Evolutionary conservation across 2,113 vertebrate genomes (phyloP).

Genomic region (Anoura caudifer): DNA sequence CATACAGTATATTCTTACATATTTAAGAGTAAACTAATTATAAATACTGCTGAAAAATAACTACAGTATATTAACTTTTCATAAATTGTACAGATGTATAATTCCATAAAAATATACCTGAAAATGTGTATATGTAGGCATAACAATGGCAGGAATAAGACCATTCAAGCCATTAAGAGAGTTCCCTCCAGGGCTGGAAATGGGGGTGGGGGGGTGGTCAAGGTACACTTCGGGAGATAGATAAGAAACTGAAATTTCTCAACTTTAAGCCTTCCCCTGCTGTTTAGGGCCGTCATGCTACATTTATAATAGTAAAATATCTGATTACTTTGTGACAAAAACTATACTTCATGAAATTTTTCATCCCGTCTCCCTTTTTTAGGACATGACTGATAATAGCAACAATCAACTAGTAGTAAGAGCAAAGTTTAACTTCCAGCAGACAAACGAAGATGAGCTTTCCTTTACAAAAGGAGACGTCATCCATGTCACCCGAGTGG

Average conservation of each 20-base stretch:
- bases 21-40: background rate
- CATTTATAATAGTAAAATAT: background rate
- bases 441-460: slow-evolving; percentile 98
- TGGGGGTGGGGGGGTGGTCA: too few relatives aligned
- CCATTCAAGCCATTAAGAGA: background rate
- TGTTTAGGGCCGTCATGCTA: too few relatives aligned
- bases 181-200: background rate
- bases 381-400: slow-evolving; percentile 99
- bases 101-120: background rate
- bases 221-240: background rate
- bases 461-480: slow-evolving; percentile 95
- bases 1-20: background rate
- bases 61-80: background rate
- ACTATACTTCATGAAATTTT: background rate
- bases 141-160: background rate
- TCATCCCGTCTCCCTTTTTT: slow-evolving; percentile 17
- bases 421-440: slow-evolving; percentile 97
- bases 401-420: slow-evolving; percentile 92
- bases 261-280: too few relatives aligned
- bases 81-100: background rate
- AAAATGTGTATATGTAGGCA: too few relatives aligned
- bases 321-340: background rate
- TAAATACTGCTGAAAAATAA: background rate
- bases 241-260: background rate
- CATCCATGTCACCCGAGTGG: slow-evolving; percentile 94